These are phyloP conservation scores for Antheraea yamamai DNA, from an alignment of 2,888 invertebrate genomes.

Conservation along the genomic window DNA sequence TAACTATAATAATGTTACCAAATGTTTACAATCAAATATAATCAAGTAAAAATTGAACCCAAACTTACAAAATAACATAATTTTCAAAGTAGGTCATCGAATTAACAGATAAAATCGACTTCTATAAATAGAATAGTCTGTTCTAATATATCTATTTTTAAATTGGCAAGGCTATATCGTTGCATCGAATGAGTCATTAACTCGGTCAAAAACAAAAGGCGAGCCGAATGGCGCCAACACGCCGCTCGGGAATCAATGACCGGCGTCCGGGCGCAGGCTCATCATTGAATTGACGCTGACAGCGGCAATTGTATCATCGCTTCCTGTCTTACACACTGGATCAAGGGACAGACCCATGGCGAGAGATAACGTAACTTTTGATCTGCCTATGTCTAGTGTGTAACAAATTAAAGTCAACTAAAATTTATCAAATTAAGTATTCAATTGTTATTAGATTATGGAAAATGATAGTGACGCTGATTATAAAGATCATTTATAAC, in stretches of 20 bases:
- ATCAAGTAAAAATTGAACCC: background rate
- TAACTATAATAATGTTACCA: background rate
- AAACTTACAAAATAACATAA: background rate
- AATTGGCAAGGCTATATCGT: conserved; percentile 20
- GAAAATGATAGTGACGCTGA: background rate
- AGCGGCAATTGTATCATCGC: conserved; percentile 74
- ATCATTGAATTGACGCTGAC: conserved; percentile 74
- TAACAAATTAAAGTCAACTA: background rate
- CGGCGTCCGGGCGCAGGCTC: conserved; percentile 72
- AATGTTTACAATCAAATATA: background rate
- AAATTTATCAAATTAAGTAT: background rate
- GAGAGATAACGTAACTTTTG: conserved; percentile 6
- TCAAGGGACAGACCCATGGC: conserved; percentile 40
- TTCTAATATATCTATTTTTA: conserved; percentile 22
- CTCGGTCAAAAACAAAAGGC: conserved; percentile 53
- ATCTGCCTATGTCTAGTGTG: background rate
- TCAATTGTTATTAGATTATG: background rate
- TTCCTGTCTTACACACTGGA: conserved; percentile 62
- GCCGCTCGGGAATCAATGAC: conserved; percentile 72
- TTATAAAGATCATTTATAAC: background rate
- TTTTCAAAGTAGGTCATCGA: background rate
- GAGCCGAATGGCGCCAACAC: conserved; percentile 64
- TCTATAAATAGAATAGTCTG: conserved; percentile 21
- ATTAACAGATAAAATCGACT: conserved; percentile 13
- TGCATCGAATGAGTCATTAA: conserved; percentile 49